A percentile compares a stretch with the other conserved stretches of the same genome.
phyloP scores from a whole-genome alignment of 2,888 invertebrate species.

The Drosophila kokeensis region DNA sequence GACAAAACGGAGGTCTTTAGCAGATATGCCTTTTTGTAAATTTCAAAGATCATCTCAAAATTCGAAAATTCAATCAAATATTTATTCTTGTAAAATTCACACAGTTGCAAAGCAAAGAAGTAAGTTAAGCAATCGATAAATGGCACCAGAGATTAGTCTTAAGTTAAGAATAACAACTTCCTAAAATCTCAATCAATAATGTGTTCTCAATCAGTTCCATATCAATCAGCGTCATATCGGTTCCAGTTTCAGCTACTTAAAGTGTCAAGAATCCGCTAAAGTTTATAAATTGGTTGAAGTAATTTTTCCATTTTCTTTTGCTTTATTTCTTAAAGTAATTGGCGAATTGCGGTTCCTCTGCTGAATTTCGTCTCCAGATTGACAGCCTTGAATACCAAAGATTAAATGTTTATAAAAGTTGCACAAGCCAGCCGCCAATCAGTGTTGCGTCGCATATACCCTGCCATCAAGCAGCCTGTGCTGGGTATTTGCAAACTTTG shows the following conservation, averaged over 20 bases:
- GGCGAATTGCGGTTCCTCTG: neutral
- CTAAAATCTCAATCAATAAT: neutral
- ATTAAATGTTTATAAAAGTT: neutral
- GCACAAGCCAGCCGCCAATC: neutral
- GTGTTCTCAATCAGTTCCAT: too few species aligned
- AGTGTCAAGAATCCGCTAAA: neutral
- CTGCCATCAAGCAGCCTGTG: neutral
- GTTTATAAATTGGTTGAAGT: neutral
- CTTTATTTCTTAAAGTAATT: too few species aligned
- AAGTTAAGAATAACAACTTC: neutral
- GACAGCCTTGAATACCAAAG: neutral
- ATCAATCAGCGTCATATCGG: too few species aligned
- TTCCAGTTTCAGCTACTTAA: neutral
- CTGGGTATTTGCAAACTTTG: constrained; percentile 30
- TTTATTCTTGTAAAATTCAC: neutral
- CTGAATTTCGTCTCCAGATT: neutral
- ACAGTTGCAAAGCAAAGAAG: fast-evolving
- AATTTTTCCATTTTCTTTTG: neutral
- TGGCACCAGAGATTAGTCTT: fast-evolving
- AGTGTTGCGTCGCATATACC: neutral
- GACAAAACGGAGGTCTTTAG: fast-evolving
- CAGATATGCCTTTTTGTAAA: neutral
- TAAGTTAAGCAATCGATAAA: neutral
- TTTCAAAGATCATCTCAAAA: neutral
- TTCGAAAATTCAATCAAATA: neutral